Base-by-base conservation (phyloP, 2,888 invertebrate species). In the Aquatica leii region DNA sequence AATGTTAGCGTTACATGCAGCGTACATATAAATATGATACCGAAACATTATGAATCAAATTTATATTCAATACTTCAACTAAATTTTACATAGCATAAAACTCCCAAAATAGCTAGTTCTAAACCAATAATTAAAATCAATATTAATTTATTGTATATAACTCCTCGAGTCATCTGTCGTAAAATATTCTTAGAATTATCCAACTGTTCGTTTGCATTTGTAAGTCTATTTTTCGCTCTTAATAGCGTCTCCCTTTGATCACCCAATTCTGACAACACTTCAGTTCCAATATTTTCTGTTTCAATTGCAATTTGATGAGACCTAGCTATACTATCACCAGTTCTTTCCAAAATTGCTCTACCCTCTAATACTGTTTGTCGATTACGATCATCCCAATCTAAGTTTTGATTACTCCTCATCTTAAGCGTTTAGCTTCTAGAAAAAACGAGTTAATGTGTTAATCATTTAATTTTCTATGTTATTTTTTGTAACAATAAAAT, bases 211-310 rank as follows among this genome's bases (percentile, higher is more conserved):
- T 93, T 89, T 1, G 93, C 92, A 72, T 90, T 88, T 35, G 86
- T 85, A 6, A 94, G 82, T 63, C 93, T 84, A 54, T 85, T 85
- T 71, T 87, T 86, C 1, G 88, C 86, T 60, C 92, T 81, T 2
- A 90, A 76, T 2, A 95, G 80, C 0, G 90, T 84, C 76, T 94
- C 93, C 58, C 94, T 81, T 80, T 94, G 94, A 63, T 86, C 86
- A 1, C 88, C 88, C 35, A 95, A 81, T 72, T 94, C 94, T 0
- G 87, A 86, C 5, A 94, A 84, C 1, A 93, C 91, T 77, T 89
- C 90, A 0, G 88, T 87, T 4, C 93, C 94, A 68, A 94, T 86
- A 73, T 87, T 86, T 81, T 94, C 94, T 0, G 92, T 93, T 82
- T 95, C 93, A 1, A 89, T 85, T 0, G 93, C 91, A 48, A 92